phyloP scores from a whole-genome alignment of 1,140 invertebrate species.

The Spodoptera frugiperda region DNA sequence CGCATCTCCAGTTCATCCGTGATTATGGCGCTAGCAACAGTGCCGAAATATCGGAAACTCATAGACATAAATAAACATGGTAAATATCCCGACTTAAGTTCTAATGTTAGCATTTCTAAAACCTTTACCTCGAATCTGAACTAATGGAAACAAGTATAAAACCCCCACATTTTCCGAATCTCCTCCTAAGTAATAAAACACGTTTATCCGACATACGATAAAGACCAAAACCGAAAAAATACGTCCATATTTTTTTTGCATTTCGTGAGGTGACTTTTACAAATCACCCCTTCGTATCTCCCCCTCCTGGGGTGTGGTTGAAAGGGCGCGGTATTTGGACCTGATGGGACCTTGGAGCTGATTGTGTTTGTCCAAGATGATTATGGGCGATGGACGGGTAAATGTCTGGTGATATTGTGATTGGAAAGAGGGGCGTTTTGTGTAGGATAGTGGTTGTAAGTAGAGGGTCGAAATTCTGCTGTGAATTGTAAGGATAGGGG shows the following conservation, averaged over 20 bases:
- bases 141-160: too few species aligned
- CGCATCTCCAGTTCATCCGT: too few species aligned
- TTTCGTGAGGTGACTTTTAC: conserved; percentile 11
- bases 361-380: conserved; percentile 24
- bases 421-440: background rate
- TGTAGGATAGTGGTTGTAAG: background rate
- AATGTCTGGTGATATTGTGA: conserved; percentile 11
- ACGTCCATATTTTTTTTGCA: conserved; percentile 4
- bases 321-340: conserved; percentile 38
- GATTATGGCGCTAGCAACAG: too few species aligned
- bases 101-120: too few species aligned
- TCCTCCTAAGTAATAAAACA: conserved; percentile 24
- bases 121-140: too few species aligned
- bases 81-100: too few species aligned
- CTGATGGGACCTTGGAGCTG: conserved; percentile 1
- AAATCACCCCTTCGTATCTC: conserved; percentile 16
- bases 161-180: too few species aligned
- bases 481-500: too few species aligned
- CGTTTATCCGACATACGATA: background rate
- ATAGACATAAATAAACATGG: too few species aligned
- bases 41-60: too few species aligned
- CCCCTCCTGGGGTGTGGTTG: background rate
- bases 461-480: background rate
- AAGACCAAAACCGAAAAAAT: background rate
- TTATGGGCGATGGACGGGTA: background rate